Evolutionary conservation across 2,797 vertebrate genomes (phyloP).

Genomic region (Tragopan temminckii): DNA sequence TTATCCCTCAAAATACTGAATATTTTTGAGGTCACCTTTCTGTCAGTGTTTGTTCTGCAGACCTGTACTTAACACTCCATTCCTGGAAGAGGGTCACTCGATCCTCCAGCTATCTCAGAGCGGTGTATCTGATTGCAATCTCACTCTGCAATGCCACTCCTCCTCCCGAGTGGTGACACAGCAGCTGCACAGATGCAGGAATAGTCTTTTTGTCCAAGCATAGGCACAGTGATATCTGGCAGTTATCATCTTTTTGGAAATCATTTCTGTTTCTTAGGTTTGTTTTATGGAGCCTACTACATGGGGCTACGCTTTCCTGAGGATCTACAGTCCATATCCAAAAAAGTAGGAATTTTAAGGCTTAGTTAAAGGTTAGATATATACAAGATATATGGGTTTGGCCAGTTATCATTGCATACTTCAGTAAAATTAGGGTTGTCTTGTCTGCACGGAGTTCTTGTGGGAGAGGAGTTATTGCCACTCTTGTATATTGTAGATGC

Average conservation of each 20-base stretch:
- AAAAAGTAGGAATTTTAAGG: background rate
- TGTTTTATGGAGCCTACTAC: background rate
- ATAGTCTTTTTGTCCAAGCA: background rate
- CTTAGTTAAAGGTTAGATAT: background rate
- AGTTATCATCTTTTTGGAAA: background rate
- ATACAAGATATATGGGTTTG: background rate
- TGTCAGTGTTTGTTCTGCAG: background rate
- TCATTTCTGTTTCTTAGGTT: background rate
- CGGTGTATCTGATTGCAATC: background rate
- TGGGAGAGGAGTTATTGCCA: background rate
- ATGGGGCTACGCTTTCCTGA: background rate
- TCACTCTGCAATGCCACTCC: background rate
- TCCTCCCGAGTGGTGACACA: background rate
- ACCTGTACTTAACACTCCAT: rapidly evolving
- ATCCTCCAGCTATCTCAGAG: background rate
- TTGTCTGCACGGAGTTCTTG: background rate
- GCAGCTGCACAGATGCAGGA: background rate
- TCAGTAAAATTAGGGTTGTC: background rate
- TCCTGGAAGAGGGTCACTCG: background rate
- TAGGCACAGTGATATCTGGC: background rate
- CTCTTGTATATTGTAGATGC: background rate
- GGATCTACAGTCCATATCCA: background rate
- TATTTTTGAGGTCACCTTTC: background rate
- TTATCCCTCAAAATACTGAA: background rate
- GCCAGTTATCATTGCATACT: background rate